Base-by-base conservation (phyloP, 2,888 invertebrate species). In the Harmothoe impar region DNA sequence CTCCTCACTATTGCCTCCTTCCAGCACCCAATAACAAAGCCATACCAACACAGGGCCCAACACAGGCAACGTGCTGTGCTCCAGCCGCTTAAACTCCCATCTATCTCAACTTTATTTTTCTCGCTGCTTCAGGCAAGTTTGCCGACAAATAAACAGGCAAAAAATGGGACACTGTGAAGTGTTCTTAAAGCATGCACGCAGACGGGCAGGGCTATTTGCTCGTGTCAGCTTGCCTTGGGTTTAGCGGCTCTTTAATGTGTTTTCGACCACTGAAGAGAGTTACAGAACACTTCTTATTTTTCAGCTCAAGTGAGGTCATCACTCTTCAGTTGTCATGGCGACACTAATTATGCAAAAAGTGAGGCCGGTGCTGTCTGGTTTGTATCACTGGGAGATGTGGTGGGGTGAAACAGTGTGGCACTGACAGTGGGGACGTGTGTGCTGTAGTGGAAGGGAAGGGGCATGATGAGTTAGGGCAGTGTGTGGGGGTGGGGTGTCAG, bases 281-380 rank as follows among this genome's bases (percentile, higher is more conserved):
- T n/a, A n/a, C n/a, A n/a, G n/a, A n/a, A n/a, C n/a, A 68, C 68
- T 68, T 68, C n/a, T n/a, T 68, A 7, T 68, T n/a, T 12, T 5
- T 68, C 5, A n/a, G 68, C 20, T 7, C 20, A 68, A n/a, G 7
- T 72, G 72, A 25, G 25, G 72, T 7, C n/a, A 29, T 72, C 72
- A 25, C 72, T 72, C 31, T 17, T 29, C 1, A 72, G 72, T 72
- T 72, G 72, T 72, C 72, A 72, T 72, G 72, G 72, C 29, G 72
- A 72, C 72, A 72, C 72, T 72, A 72, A 72, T 72, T 72, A 72
- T 72, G 72, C 31, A 72, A 72, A 72, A 72, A 72, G 15, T 20
- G 72, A 15, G 15, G 15, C 0, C 0, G 72, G 25, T 17, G 29
- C 72, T 72, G 72, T 72, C 72, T 72, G 72, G 72, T 25, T 72